phyloP scores from a whole-genome alignment of 1,140 invertebrate species.

The Psilanteris sp. region DNA sequence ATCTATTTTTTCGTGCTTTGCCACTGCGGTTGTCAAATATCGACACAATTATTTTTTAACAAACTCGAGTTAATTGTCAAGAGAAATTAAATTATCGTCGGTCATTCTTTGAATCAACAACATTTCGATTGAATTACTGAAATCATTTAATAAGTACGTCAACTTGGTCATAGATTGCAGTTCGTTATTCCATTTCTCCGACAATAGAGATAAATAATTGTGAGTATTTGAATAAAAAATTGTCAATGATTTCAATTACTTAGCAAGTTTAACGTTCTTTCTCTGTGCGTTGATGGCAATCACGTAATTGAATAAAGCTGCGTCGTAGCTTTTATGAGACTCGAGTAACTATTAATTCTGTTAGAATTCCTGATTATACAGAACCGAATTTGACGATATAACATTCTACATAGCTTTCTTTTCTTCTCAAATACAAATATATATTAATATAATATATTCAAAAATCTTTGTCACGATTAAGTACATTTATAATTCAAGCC shows the following conservation, averaged over 20 bases:
- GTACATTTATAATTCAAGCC: too few species aligned
- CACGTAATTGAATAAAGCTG: conserved; percentile 42
- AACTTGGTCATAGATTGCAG: too few species aligned
- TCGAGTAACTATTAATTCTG: conserved; percentile 38
- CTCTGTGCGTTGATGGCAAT: conserved; percentile 23
- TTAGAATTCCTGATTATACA: conserved; percentile 37
- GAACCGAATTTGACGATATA: conserved; percentile 14
- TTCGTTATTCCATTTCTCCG: too few species aligned
- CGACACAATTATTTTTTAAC: too few species aligned
- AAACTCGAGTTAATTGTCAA: background rate
- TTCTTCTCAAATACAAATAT: too few species aligned
- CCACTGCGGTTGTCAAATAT: too few species aligned
- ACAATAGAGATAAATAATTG: too few species aligned
- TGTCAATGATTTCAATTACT: conserved; percentile 20
- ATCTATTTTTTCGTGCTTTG: too few species aligned
- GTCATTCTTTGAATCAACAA: conserved; percentile 5
- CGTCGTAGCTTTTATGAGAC: conserved; percentile 12
- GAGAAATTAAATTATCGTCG: background rate
- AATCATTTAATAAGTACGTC: too few species aligned
- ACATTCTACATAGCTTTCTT: too few species aligned
- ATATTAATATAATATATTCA: too few species aligned
- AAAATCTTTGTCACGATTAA: too few species aligned
- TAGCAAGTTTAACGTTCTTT: conserved; percentile 12
- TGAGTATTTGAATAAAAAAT: conserved; percentile 3
- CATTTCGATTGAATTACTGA: conserved; percentile 8